Percentiles rank a stretch among this genome's conserved stretches.
Evolutionary conservation across 2,797 vertebrate species (phyloP).

Genomic region (Etheostoma nigrum): DNA sequence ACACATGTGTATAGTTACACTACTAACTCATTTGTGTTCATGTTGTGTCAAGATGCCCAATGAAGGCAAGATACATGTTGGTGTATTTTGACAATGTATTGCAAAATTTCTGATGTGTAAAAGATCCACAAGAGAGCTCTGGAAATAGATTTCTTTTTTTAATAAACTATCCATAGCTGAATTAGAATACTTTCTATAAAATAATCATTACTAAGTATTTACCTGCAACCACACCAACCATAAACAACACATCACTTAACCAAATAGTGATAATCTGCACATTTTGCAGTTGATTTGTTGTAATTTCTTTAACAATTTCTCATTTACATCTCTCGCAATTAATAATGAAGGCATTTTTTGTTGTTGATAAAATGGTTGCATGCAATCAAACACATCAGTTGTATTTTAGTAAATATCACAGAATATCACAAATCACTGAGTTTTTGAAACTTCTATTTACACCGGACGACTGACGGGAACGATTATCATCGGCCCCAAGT

Average conservation of each 20-base stretch:
- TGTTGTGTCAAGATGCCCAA: too few species aligned
- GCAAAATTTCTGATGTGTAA: neutral
- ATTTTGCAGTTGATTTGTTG: neutral
- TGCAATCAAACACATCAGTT: neutral
- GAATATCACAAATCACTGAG: neutral
- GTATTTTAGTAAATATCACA: neutral
- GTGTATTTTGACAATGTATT: neutral
- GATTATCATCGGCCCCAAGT: slow-evolving; percentile 62
- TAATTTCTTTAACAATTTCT: neutral
- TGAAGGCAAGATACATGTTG: neutral
- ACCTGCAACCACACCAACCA: neutral
- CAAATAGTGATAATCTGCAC: neutral
- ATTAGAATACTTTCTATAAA: neutral
- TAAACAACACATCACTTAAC: neutral
- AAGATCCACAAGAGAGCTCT: neutral
- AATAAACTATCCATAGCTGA: neutral
- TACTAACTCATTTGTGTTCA: too few species aligned
- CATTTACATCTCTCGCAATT: neutral
- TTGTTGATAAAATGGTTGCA: neutral
- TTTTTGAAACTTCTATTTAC: neutral
- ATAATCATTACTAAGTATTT: neutral
- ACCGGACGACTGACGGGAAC: slow-evolving; percentile 34
- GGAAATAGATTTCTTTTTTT: neutral
- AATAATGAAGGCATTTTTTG: neutral
- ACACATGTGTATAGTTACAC: too few species aligned